Evolutionary conservation across 1,140 invertebrate species (phyloP).

Genomic region (Halyomorpha halys): DNA sequence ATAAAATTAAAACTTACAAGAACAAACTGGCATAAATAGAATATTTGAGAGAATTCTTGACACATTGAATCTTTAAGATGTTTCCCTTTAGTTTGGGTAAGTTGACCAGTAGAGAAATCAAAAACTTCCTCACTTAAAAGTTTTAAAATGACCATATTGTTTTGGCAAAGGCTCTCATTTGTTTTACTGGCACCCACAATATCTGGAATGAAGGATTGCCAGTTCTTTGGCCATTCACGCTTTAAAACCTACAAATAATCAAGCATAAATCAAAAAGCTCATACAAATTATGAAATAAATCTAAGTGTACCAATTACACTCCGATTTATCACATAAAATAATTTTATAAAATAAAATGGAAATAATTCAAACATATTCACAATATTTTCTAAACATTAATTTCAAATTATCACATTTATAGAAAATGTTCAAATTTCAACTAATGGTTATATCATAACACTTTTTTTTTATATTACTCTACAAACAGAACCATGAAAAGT

Average conservation of each 20-base stretch:
- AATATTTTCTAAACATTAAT: too few species aligned
- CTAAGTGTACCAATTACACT: too few species aligned
- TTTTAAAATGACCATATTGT: constrained; percentile 98
- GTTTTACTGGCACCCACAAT: constrained; percentile 98
- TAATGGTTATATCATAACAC: too few species aligned
- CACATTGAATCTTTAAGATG: constrained; percentile 99
- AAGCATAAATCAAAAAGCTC: too few species aligned
- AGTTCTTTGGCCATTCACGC: constrained; percentile 98
- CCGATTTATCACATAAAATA: too few species aligned
- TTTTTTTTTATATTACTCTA: too few species aligned
- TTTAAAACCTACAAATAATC: constrained; percentile 88
- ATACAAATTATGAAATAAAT: too few species aligned
- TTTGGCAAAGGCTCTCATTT: constrained; percentile 97
- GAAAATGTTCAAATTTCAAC: too few species aligned
- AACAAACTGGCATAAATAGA: constrained; percentile 94
- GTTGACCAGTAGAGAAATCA: constrained; percentile 94
- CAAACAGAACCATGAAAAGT: too few species aligned
- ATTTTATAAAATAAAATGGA: too few species aligned
- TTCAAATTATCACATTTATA: too few species aligned
- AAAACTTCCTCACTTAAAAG: constrained; percentile 96
- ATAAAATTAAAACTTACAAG: constrained; percentile 46
- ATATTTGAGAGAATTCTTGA: constrained; percentile 95
- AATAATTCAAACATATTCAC: too few species aligned
- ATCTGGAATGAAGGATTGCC: constrained; percentile 97
- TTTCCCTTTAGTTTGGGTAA: constrained; percentile 98